A percentile compares a stretch with the other conserved stretches of the same genome.
Conservation (phyloP, 2,113 vertebrate genomes). For the Amphiprion percula region DNA sequence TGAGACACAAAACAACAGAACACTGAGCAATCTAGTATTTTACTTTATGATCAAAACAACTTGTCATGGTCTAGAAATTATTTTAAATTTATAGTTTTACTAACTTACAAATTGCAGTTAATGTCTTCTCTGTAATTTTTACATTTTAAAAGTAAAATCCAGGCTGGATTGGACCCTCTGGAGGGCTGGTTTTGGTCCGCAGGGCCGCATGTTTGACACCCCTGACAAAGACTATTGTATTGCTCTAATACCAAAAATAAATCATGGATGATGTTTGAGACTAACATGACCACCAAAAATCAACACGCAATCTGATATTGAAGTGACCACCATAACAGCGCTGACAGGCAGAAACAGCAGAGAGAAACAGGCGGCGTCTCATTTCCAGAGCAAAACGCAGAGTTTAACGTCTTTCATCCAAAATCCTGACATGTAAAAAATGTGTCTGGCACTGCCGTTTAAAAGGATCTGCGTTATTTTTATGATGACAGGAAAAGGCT, state of each 20-base stretch:
- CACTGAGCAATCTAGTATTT: no score
- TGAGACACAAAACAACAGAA: no score
- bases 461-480: slow-evolving; percentile 19
- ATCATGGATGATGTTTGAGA: slow-evolving; percentile 16
- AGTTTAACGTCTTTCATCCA: slow-evolving; percentile 7
- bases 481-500: slow-evolving; percentile 16
- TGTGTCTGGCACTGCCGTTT: background rate
- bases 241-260: slow-evolving; percentile 8
- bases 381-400: slow-evolving; percentile 4
- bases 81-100: no score
- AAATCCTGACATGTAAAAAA: slow-evolving; percentile 9
- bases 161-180: no score
- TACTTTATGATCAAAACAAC: no score
- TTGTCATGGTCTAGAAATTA: no score
- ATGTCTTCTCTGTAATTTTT: no score
- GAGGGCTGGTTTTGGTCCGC: no score
- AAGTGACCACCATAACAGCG: background rate
- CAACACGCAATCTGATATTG: slow-evolving; percentile 24
- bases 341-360: slow-evolving; percentile 34
- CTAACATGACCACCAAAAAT: slow-evolving; percentile 17
- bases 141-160: no score
- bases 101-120: no score
- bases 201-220: no score
- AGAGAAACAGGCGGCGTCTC: background rate
- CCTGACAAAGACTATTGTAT: background rate